Evolutionary conservation across 2,888 invertebrate genomes (phyloP), one percentile per base, ranked within the genome.

Genomic region (Baccha elongata): DNA sequence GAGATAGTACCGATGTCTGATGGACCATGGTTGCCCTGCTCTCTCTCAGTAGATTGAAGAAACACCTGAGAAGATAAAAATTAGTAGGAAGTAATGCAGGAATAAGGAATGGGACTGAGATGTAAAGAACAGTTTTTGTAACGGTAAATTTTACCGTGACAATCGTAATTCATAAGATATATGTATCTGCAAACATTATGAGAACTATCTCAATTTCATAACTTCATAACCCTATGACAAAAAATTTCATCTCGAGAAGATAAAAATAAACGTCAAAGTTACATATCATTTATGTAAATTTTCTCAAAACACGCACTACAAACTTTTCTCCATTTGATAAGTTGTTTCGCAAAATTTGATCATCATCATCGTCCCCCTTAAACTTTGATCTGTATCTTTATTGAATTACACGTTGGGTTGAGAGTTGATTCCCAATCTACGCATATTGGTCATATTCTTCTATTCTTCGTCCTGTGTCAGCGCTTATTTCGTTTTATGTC

Each of bases 401-500:
- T 68, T 48, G 58, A 37, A 60, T 37, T 62, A 40, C 23, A 62
- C 7, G 46, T 13, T 53, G 15, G 53, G 32, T 32, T 40, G 78
- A 50, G 55, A 2, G n/a, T 55, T 3, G n/a, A n/a, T 55, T n/a
- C 4, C 17, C 11, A n/a, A 11, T 11, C 32, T 1, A 32, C 11
- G n/a, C 3, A 42, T 42, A 10, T 46, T 23, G 11, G 46, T 11
- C n/a, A 48, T 23, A 26, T 44, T 60, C 5, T n/a, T 6, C 15
- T 26, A 15, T 32, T 13, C 17, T 42, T 64, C 3, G 21, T 67
- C 46, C 64, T 80, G 58, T 58, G 80, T 80, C 80, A 80, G 80
- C 80, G 21, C n/a, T 65, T 80, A 50, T 69, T 69, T 64, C 48
- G 37, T 42, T 67, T 78, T 60, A 72, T 60, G 72, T 79, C 46